phyloP scores from a whole-genome alignment of 1,140 invertebrate genomes.

The Lysiphlebus fabarum region DNA sequence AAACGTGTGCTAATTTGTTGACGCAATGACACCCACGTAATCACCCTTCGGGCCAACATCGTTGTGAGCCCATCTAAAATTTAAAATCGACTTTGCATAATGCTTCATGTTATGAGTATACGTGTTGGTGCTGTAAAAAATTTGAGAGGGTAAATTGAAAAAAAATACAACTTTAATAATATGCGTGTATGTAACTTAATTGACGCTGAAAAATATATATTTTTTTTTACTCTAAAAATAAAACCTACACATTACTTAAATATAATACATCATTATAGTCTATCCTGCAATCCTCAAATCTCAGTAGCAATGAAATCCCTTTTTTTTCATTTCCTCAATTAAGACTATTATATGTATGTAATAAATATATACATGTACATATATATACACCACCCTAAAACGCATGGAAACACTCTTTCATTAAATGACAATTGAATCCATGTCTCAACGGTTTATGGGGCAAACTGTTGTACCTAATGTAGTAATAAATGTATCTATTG shows the following conservation, averaged over 20 bases:
- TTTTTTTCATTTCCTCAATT: background rate
- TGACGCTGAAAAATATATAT: too few relatives aligned
- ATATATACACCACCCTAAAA: background rate
- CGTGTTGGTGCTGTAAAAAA: slow-evolving; percentile 7
- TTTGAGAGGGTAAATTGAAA: background rate
- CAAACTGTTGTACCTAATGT: slow-evolving; percentile 40
- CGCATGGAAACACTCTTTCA: slow-evolving; percentile 3
- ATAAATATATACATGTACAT: too few relatives aligned
- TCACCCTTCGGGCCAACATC: slow-evolving; percentile 25
- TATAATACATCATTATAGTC: too few relatives aligned
- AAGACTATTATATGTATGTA: background rate
- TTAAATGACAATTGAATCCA: slow-evolving; percentile 15
- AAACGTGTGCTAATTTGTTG: slow-evolving; percentile 52
- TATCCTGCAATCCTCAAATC: too few relatives aligned
- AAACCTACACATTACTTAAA: too few relatives aligned
- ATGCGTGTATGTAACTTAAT: too few relatives aligned
- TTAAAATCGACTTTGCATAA: slow-evolving; percentile 57
- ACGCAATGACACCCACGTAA: slow-evolving; percentile 26
- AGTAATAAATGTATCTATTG: slow-evolving; percentile 48
- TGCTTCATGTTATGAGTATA: slow-evolving; percentile 24
- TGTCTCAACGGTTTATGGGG: slow-evolving; percentile 29
- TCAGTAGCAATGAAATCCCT: too few relatives aligned
- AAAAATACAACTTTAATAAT: too few relatives aligned
- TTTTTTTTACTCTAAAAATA: too few relatives aligned
- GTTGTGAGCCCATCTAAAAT: slow-evolving; percentile 43